phyloP scores from a whole-genome alignment of 1,140 invertebrate species.

The Laupala kohalensis region DNA sequence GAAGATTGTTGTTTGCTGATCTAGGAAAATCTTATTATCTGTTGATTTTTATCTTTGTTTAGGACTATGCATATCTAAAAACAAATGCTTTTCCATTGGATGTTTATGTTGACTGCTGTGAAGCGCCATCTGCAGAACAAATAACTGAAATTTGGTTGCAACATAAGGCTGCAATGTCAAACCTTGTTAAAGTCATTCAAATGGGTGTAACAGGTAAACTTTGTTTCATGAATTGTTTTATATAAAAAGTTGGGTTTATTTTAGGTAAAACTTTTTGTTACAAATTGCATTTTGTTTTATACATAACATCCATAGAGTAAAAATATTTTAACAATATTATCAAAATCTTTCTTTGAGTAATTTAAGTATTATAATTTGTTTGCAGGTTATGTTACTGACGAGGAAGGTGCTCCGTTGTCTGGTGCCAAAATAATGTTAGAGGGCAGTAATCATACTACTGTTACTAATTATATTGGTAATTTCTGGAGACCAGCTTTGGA shows the following conservation, averaged over 20 bases:
- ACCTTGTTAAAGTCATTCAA: constrained; percentile 21
- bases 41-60: constrained; percentile 18
- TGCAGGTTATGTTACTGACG: constrained; percentile 40
- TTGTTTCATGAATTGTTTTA: background rate
- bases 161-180: constrained; percentile 26
- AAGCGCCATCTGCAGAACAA: constrained; percentile 20
- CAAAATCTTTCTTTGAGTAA: constrained; percentile 13
- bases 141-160: constrained; percentile 22
- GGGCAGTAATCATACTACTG: constrained; percentile 58
- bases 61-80: constrained; percentile 29
- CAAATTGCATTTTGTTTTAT: too few relatives aligned
- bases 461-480: constrained; percentile 41
- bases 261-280: too few relatives aligned
- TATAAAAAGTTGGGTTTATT: too few relatives aligned
- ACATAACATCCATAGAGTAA: background rate
- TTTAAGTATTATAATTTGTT: constrained; percentile 2
- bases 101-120: constrained; percentile 30
- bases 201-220: constrained; percentile 16
- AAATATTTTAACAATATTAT: background rate
- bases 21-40: background rate
- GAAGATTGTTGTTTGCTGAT: background rate
- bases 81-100: constrained; percentile 28
- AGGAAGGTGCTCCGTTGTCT: constrained; percentile 51
- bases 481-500: constrained; percentile 40
- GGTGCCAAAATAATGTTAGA: constrained; percentile 61